Percentiles rank a stretch among this genome's conserved stretches.
These are phyloP conservation scores for Calcarius lapponicus DNA, from an alignment of 2,797 vertebrate species.

Conservation along the genomic window DNA sequence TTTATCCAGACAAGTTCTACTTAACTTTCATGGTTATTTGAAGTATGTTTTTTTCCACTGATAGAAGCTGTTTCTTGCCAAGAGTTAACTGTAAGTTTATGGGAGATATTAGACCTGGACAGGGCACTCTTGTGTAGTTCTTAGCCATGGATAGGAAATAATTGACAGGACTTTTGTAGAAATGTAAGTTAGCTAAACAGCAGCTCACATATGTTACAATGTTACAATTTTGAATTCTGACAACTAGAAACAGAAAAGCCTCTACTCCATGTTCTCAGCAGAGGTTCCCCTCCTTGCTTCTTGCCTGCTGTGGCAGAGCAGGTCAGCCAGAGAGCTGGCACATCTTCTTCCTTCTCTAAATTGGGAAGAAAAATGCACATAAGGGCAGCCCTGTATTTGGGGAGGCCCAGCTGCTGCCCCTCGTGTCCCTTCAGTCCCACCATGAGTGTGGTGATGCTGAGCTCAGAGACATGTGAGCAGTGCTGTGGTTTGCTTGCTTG, in stretches of 20 bases:
- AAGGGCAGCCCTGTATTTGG: neutral
- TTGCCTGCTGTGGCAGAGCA: neutral
- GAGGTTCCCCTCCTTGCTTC: neutral
- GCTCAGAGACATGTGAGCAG: accelerated
- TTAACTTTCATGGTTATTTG: neutral
- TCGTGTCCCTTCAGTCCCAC: neutral
- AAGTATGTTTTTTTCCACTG: neutral
- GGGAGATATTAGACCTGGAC: neutral
- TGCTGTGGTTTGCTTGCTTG: accelerated
- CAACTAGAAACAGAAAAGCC: neutral
- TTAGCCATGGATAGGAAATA: neutral
- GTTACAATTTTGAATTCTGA: neutral
- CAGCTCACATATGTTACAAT: neutral
- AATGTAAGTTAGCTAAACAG: neutral
- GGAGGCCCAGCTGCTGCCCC: neutral
- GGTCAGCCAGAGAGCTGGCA: neutral
- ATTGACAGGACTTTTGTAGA: neutral
- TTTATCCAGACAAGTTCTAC: neutral
- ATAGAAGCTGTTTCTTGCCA: neutral
- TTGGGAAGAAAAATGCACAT: accelerated
- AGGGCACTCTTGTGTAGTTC: neutral
- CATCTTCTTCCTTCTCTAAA: neutral
- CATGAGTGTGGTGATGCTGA: accelerated
- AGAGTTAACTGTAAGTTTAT: neutral
- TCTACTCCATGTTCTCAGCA: neutral